Conservation (phyloP, 2,113 vertebrate genomes). For the Grammomys surdaster region DNA sequence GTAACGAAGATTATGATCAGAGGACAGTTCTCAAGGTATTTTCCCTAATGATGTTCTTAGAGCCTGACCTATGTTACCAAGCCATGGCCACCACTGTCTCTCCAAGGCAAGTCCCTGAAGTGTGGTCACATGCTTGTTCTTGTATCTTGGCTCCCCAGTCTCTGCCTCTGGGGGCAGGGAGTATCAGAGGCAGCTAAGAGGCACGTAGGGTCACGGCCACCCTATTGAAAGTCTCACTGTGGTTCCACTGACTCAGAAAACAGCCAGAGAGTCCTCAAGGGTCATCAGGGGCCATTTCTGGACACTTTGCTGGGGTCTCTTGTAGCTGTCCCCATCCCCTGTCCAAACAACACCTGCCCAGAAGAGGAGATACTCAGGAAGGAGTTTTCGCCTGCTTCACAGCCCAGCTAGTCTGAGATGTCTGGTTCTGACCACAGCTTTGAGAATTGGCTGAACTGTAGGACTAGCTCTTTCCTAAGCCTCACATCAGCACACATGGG, state of each 20-base stretch:
- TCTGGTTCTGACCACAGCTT: not conserved
- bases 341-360: not conserved
- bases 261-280: fast-evolving
- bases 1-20: not conserved
- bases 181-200: not conserved
- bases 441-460: not conserved
- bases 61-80: not conserved
- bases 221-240: not conserved
- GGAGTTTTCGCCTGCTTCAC: not conserved
- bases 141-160: too few species aligned
- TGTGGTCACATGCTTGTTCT: fast-evolving
- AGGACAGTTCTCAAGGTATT: not conserved
- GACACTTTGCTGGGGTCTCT: not conserved
- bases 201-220: fast-evolving
- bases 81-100: not conserved
- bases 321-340: not conserved
- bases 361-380: not conserved
- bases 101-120: not conserved
- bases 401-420: not conserved
- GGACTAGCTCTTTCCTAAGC: not conserved
- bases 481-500: not conserved
- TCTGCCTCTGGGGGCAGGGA: not conserved
- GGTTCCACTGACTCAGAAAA: fast-evolving
- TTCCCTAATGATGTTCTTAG: not conserved
- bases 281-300: not conserved